Base-by-base conservation (phyloP, 2,888 invertebrate genomes). In the Steromphala cineraria region DNA sequence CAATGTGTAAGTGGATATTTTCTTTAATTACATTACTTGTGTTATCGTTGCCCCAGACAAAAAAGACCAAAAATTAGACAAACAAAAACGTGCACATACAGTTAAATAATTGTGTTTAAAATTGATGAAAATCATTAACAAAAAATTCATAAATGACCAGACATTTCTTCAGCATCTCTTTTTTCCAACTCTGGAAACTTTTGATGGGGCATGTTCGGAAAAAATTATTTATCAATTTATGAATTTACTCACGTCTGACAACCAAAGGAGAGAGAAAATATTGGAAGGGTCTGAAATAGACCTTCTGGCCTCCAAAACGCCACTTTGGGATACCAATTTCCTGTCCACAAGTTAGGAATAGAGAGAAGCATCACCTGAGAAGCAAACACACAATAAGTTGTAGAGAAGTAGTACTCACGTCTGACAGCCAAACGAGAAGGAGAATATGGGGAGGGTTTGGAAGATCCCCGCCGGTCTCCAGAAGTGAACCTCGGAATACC, bases 381-480 rank as follows among this genome's bases (percentile, higher is more conserved):
- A 21, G 56, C 67, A 52, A 55, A n/a, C 8, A 71, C 36, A 71
- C 46, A 71, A 36, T 71, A 21, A 71, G 36, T 71, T 24, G 24
- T 21, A 15, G 21, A 5, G 0, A 17, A 24, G 19, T 52, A 24
- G n/a, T 52, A 94, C 95, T 95, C 94, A 97, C 96, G 98, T 98
- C 94, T 99, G 99, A 94, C 99, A 99, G 85, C 98, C 98, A 79
- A 99, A 94, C 0, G 99, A 98, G 96, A 99, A 97, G 13, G 98
- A 97, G 94, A 99, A 98, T 88, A 99, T 99, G 0, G 99, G 99
- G 85, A 99, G 95, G 92, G 98, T 98, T 89, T 98, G 97, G 77
- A 99, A 94, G 81, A 98, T 94, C 0, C 98, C 98, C 0, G 96
- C 95, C 0, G 97, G 96, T 88, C 96, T 95, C 93, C 93, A 93